Evolutionary conservation across 1,140 invertebrate genomes (phyloP), one percentile per base, ranked within the genome.

Genomic region (Zaprionus ornatus): DNA sequence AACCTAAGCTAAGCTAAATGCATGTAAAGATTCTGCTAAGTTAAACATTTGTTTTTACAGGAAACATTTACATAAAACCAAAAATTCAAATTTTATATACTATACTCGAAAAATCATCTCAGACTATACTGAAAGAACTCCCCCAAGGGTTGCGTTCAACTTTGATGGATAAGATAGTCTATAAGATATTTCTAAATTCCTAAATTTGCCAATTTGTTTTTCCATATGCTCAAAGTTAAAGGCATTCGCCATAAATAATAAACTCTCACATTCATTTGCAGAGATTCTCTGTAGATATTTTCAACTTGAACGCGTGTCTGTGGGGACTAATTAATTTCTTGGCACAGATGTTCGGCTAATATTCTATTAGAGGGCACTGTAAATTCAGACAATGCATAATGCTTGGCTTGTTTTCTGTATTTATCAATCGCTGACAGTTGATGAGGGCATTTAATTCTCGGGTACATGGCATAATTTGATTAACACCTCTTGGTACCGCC

Each of bases 301-400:
- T 50, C 45, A 19, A 23, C 3, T 27, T 40, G 19, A 62, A 54
- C 40, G 32, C 29, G 29, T 52, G 32, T 62, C 71, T 45, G 32
- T 29, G 66, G 37, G 19, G 42, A 21, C 13, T 79, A 82, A 90
- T 85, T 90, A 90, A 90, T 82, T 90, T 90, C 72, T 90, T 90
- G 85, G 85, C 85, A 85, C 81, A 82, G 61, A 61, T 66, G 55
- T 66, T 72, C 35, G 23, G 40, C 48, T 50, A 73, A 60, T 73
- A 50, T 74, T 72, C 29, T 27, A 17, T 32, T 45, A 32, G 48
- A 45, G 17, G 40, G 15, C 23, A 15, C 60, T 29, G 37, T 12
- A 15, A 19, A 56, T 17, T 29, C 37, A 4, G 66, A 74, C 66
- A 74, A 74, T 74, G 66, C 40, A 32, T 17, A 48, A 45, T 37